These are phyloP conservation scores for Rhinoderma darwinii DNA, from an alignment of 2,113 vertebrate genomes.

Conservation along the genomic window DNA sequence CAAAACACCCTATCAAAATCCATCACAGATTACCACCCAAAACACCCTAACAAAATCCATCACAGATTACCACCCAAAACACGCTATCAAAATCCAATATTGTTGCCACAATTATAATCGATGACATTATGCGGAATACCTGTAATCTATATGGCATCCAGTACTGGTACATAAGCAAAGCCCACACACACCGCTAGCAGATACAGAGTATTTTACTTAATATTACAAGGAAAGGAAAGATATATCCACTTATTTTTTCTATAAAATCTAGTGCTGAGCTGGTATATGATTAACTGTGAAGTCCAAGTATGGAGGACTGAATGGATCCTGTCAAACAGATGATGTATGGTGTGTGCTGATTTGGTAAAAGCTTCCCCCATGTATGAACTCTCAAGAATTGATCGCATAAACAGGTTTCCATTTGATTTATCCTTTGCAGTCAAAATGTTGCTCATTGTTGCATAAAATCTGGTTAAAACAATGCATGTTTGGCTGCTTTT, in stretches of 20 bases:
- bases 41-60: too few species aligned
- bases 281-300: conserved; percentile 44
- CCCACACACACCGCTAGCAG: not conserved
- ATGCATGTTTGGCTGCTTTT: conserved; percentile 62
- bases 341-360: conserved; percentile 56
- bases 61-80: too few species aligned
- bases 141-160: not conserved
- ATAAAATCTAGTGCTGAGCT: not conserved
- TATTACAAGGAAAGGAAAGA: not conserved
- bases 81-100: too few species aligned
- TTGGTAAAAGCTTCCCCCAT: conserved; percentile 56
- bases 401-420: conserved; percentile 47
- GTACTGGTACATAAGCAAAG: not conserved
- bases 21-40: too few species aligned
- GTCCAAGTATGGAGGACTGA: conserved; percentile 30
- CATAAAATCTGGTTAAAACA: conserved; percentile 63
- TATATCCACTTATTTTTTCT: not conserved
- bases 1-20: too few species aligned
- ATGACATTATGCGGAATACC: not conserved
- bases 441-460: conserved; percentile 63
- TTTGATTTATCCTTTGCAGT: conserved; percentile 61
- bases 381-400: conserved; percentile 54
- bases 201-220: not conserved
- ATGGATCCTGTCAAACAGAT: conserved; percentile 44
- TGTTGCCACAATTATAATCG: too few species aligned